Base-by-base conservation (phyloP, 2,797 vertebrate genomes). In the Sebastes taczanowskii region DNA sequence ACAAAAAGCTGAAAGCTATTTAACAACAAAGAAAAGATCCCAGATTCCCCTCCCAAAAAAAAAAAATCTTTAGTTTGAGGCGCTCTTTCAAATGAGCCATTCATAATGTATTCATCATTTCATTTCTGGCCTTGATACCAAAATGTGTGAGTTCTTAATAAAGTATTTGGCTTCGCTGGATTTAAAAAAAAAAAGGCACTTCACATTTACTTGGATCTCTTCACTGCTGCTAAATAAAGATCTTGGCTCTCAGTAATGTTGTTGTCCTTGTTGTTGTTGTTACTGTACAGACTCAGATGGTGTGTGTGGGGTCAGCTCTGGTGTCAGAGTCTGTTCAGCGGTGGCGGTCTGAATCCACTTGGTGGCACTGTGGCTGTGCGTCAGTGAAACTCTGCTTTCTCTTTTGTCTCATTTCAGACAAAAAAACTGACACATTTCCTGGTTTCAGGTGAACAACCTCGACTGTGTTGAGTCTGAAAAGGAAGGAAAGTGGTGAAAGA, bases 301-400 rank as follows among this genome's bases (percentile, higher is more conserved):
- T 35, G 11, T 35, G 34, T 2, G 35, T 29, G 18, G 42, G 64
- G 66, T 71, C 42, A 52, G 23, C 0, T 6, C 22, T 1, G 13
- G 13, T 64, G 34, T 38, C 3, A 1, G 25, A 2, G 34, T 62
- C 25, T 3, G 4, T 10, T 0, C 53, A 11, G 23, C 74, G 85
- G 73, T 53, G 88, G 73, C 52, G 25, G 5, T 3, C 2, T 65
- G 56, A 0, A 11, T 68, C 89, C 93, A 91, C 92, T 77, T 80
- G 92, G 49, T 80, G 92, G 91, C 58, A 81, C 90, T 94, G 86
- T 92, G 89, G 83, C 42, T 71, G 64, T 82, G 46, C 20, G 74
- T 13, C 42, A 64, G 32, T 63, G n/a, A 59, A 14, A 18, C 46
- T 0, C 59, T 29, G 46, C 42, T 53, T 23, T 14, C 23, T 60